Evolutionary conservation across 2,113 vertebrate species (phyloP), one percentile per base, ranked within the genome.

Genomic region (Nycticryphes semicollaris): DNA sequence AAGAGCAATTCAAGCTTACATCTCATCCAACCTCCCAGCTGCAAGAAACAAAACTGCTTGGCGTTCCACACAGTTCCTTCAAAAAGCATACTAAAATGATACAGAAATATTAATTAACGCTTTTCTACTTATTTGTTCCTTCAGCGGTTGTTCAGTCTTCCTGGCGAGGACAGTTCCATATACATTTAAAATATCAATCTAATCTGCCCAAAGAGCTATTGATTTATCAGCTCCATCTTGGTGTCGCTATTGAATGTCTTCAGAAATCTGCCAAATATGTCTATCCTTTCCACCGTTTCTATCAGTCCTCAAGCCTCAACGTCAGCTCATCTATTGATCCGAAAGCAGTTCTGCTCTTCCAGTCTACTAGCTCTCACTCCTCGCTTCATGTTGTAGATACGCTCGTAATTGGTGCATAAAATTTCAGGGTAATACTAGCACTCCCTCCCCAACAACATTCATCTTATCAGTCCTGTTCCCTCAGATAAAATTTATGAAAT

Each of bases 321-420:
- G 96, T 96, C 96, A 97, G 88, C 91, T 98, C 89, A 51, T 96
- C 93, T 96, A 97, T 97, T 90, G 94, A 97, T 96, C 83, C 76
- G 24, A 95, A 81, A 77, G 51, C 90, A 89, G 84, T 75, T 94
- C 92, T 90, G 96, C 79, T 94, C 89, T 98, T 95, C 96, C 94
- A 94, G 84, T 88, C 94, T 93, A 74, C 88, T 94, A 45, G 67
- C 73, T 94, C 77, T 28, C 89, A 62, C 91, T 91, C 88, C 47
- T 77, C 41, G 39, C 63, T 75, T 89, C 77, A 10, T 57, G 69
- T 67, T 68, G 73, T 6, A 93, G 70, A 86, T 72, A 69, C 4
- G 4, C 62, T 90, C 8, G 7, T 83, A 92, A 92, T 70, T 90
- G 87, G 47, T 12, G 43, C 83, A 85, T 70, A 60, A 92, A 91